Conservation (phyloP, 2,113 vertebrate species). For the Tapirus terrestris region DNA sequence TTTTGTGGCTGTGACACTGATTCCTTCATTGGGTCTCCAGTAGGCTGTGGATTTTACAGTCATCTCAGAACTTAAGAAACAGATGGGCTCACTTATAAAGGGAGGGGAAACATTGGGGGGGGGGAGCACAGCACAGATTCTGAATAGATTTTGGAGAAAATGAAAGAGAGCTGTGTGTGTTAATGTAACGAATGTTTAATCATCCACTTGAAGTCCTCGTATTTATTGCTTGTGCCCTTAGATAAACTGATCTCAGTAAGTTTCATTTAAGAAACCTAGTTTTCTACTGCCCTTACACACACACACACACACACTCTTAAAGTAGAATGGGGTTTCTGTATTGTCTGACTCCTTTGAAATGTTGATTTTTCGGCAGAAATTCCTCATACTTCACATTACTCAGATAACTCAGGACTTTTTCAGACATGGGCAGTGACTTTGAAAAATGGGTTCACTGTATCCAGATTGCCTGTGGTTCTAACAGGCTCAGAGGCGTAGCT, state of each 20-base stretch:
- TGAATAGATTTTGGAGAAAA: neutral
- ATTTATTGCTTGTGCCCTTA: neutral
- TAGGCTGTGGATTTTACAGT: neutral
- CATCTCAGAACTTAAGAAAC: neutral
- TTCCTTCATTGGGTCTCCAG: neutral
- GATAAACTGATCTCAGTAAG: neutral
- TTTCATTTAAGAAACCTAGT: constrained; percentile 34
- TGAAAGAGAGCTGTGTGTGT: neutral
- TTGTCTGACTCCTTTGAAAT: constrained; percentile 17
- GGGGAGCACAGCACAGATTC: neutral
- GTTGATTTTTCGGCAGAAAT: constrained; percentile 57
- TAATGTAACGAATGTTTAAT: neutral
- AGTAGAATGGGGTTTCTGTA: constrained; percentile 26
- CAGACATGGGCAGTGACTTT: constrained; percentile 39
- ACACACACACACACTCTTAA: neutral
- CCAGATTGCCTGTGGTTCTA: neutral
- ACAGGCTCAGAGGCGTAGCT: neutral
- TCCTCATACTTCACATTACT: constrained; percentile 71
- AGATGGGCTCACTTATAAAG: neutral
- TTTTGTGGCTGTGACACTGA: neutral
- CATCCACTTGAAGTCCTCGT: neutral
- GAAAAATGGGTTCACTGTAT: constrained; percentile 9
- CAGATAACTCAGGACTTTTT: constrained; percentile 62
- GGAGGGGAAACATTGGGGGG: neutral
- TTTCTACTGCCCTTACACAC: neutral